phyloP scores from a whole-genome alignment of 2,113 vertebrate species.

The Montifringilla adamsi region DNA sequence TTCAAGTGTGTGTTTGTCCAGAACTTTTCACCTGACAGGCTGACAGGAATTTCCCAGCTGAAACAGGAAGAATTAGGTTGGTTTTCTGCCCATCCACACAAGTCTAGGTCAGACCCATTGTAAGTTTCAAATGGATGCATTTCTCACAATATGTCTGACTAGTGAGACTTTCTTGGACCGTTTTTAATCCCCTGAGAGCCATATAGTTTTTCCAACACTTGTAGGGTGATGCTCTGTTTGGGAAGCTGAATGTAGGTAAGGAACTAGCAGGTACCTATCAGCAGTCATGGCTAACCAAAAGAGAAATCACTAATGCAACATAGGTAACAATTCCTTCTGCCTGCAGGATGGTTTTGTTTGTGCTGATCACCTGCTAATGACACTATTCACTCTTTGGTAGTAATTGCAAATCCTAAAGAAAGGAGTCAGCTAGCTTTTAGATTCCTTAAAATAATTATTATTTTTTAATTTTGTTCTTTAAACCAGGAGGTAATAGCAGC shows the following conservation, averaged over 20 bases:
- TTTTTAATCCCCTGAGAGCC: slow-evolving; percentile 11
- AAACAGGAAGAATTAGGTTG: slow-evolving; percentile 38
- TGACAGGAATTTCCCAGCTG: slow-evolving; percentile 42
- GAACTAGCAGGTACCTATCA: slow-evolving; percentile 45
- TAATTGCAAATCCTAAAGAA: slow-evolving; percentile 7
- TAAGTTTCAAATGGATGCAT: slow-evolving; percentile 37
- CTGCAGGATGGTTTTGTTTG: not conserved
- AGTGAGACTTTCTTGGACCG: slow-evolving; percentile 44
- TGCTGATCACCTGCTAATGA: not conserved
- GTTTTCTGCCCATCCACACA: slow-evolving; percentile 26
- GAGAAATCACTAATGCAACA: slow-evolving; percentile 36
- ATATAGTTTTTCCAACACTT: slow-evolving; percentile 26
- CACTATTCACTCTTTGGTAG: not conserved
- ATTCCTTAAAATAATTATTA: not conserved
- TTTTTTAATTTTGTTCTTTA: not conserved
- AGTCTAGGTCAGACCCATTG: slow-evolving; percentile 35
- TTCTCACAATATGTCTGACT: slow-evolving; percentile 43
- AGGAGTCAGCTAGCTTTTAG: not conserved
- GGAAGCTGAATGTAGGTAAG: slow-evolving; percentile 53
- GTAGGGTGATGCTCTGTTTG: slow-evolving; percentile 45
- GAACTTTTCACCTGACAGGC: slow-evolving; percentile 14
- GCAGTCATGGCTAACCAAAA: slow-evolving; percentile 23
- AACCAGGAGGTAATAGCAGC: not conserved
- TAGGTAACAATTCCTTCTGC: not conserved
- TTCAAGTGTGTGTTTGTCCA: slow-evolving; percentile 39